phyloP scores from a whole-genome alignment of 2,797 vertebrate species.

The Peromyscus attwateri region DNA sequence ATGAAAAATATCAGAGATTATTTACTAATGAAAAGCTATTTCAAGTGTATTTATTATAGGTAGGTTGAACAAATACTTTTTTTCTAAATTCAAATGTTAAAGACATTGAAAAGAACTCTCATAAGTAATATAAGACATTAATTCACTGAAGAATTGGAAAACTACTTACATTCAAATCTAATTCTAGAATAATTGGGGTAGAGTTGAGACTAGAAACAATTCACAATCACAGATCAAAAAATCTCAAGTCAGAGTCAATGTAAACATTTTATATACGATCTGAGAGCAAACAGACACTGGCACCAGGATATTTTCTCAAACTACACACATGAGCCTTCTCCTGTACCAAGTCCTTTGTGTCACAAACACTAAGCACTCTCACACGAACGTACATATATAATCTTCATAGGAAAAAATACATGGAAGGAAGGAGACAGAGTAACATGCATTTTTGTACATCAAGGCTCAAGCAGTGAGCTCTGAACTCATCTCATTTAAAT shows the following conservation, averaged over 20 bases:
- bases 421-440: neutral
- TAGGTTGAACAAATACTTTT: conserved; percentile 22
- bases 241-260: neutral
- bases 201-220: conserved; percentile 8
- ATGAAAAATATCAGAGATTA: conserved; percentile 46
- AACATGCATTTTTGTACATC: neutral
- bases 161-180: conserved; percentile 21
- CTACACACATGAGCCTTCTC: neutral
- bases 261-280: neutral
- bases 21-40: conserved; percentile 27
- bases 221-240: conserved; percentile 37
- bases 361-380: neutral
- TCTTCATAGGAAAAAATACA: neutral
- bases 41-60: conserved; percentile 45
- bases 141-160: conserved; percentile 21
- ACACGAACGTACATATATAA: neutral
- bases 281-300: neutral
- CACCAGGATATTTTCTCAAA: neutral
- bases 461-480: neutral
- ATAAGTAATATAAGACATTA: conserved; percentile 4
- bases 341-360: neutral
- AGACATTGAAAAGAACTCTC: neutral
- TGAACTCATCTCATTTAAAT: conserved; percentile 8
- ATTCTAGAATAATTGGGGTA: neutral
- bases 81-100: conserved; percentile 71